Evolutionary conservation across 2,888 invertebrate species (phyloP), one percentile per base, ranked within the genome.

Genomic region (Himalopsyche japonica): DNA sequence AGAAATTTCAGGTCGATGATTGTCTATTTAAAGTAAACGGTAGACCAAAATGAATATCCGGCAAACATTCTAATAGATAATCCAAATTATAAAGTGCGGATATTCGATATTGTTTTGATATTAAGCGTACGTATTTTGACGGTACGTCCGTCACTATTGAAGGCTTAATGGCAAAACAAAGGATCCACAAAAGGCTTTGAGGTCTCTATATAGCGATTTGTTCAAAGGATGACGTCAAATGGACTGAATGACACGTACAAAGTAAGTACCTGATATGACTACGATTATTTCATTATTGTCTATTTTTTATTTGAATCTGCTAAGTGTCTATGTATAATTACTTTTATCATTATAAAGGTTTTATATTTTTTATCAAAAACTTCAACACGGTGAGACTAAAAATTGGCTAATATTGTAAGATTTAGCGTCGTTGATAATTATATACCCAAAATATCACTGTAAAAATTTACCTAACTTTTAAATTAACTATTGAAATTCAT

Each of bases 151-250:
- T 81, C 84, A 78, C 12, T 27, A 70, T 70, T 70, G 70, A 70
- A 81, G 34, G 64, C 48, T 80, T 32, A 12, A 64, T 10, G 48
- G 79, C n/a, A 57, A 84, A 84, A 82, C 82, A 84, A 84, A 82
- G 82, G 81, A 37, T 18, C 18, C 27, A 37, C 81, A 76, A 70
- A 70, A 70, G 76, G 76, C 37, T 82, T 81, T 84, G 84, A 82
- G 76, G 34, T 47, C 48, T 64, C 49, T 57, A 47, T 32, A 49
- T 79, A 37, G 78, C 79, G 84, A 84, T 84, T 84, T 79, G 84
- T 27, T 84, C 81, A 84, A 84, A 84, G 84, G 84, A 47, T 47
- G 70, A 76, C 18, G 77, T 82, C 82, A 57, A 76, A 47, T 78
- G 81, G 43, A 80, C 70, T 20, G 20, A 57, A 24, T 70, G 27